Conservation (phyloP, 1,140 invertebrate genomes). For the Hetaerina americana region DNA sequence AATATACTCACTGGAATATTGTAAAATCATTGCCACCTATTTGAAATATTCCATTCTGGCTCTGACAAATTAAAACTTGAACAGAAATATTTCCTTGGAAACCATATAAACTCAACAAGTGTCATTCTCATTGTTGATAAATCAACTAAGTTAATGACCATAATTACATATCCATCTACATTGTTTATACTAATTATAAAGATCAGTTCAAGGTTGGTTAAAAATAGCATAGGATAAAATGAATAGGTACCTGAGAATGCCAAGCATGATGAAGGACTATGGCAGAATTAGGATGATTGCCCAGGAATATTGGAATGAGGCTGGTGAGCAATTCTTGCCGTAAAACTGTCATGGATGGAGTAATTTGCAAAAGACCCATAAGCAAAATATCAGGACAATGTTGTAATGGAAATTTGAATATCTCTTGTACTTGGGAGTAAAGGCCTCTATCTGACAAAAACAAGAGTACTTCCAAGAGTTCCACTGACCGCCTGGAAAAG, state of each 20-base stretch:
- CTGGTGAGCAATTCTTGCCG: slow-evolving; percentile 73
- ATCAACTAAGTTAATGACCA: no score
- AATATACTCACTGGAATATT: no score
- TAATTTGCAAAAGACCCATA: slow-evolving; percentile 73
- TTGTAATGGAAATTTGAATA: slow-evolving; percentile 84
- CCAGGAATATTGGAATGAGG: slow-evolving; percentile 80
- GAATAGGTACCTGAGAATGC: slow-evolving; percentile 40
- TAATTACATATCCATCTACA: no score
- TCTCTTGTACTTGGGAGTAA: slow-evolving; percentile 66
- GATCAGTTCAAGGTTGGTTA: neutral
- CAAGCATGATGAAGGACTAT: slow-evolving; percentile 90
- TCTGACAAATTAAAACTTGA: no score
- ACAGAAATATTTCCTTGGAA: no score
- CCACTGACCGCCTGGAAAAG: slow-evolving; percentile 54
- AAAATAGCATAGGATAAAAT: neutral
- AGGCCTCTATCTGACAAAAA: slow-evolving; percentile 76
- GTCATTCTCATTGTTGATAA: no score
- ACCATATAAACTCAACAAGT: no score
- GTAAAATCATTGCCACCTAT: no score
- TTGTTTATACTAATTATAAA: neutral
- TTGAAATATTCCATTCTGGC: no score
- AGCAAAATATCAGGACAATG: slow-evolving; percentile 89
- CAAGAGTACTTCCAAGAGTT: slow-evolving; percentile 77
- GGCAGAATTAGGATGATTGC: slow-evolving; percentile 87
- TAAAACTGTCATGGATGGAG: slow-evolving; percentile 54